Evolutionary conservation across 2,113 vertebrate genomes (phyloP).

Genomic region (Lota lota): DNA sequence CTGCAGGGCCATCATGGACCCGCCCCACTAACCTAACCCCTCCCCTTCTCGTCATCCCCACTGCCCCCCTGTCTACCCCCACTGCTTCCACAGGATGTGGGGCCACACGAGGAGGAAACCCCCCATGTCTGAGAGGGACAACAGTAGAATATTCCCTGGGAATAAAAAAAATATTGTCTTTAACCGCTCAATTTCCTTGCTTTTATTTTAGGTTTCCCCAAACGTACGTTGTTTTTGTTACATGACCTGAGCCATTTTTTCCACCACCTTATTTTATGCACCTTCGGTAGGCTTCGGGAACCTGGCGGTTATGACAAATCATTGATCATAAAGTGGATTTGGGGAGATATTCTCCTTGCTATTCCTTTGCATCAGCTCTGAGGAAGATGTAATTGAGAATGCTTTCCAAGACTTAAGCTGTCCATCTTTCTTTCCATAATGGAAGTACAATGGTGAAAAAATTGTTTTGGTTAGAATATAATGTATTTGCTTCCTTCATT

Average conservation of each 20-base stretch:
- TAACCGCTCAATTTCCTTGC: conserved; percentile 42
- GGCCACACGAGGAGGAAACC: conserved; percentile 21
- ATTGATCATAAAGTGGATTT: no score
- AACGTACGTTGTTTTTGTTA: conserved; percentile 19
- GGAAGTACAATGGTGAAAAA: conserved; percentile 39
- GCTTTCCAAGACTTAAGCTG: conserved; percentile 50
- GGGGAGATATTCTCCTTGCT: conserved; percentile 12
- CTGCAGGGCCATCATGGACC: conserved; percentile 18
- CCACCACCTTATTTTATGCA: no score
- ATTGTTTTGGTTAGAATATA: no score
- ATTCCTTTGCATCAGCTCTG: conserved; percentile 38
- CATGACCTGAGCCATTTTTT: conserved; percentile 11
- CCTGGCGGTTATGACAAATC: background rate
- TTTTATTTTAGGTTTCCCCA: conserved; percentile 27
- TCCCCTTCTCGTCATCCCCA: background rate
- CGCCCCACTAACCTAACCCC: conserved; percentile 14
- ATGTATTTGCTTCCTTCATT: no score
- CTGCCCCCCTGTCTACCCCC: conserved; percentile 1
- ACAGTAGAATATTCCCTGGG: conserved; percentile 18
- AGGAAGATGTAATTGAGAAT: conserved; percentile 45
- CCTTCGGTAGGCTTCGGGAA: background rate
- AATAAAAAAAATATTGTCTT: conserved; percentile 48
- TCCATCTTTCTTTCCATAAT: conserved; percentile 38
- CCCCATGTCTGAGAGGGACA: conserved; percentile 49
- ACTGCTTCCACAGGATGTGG: conserved; percentile 40